These are phyloP conservation scores for Dendroctonus ponderosae DNA, from an alignment of 1,140 invertebrate species.

Conservation along the genomic window DNA sequence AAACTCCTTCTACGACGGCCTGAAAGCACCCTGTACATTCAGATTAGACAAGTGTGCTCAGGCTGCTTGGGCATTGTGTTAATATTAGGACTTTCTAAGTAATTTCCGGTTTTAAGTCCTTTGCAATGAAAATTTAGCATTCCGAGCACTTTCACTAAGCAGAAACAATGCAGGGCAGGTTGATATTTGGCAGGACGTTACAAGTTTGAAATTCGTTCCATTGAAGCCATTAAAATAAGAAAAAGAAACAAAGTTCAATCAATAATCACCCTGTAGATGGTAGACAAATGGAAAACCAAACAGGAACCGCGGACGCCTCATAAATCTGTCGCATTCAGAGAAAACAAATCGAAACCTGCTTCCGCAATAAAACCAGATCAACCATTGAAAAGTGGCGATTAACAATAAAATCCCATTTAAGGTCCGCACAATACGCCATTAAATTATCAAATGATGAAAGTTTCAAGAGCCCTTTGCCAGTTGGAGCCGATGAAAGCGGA, in stretches of 20 bases:
- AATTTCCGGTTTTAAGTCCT: too few species aligned
- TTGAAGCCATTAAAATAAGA: background rate
- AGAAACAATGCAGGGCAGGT: background rate
- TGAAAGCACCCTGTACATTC: too few species aligned
- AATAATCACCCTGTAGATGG: background rate
- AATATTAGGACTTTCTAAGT: too few species aligned
- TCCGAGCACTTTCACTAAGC: too few species aligned
- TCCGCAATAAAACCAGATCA: constrained; percentile 23
- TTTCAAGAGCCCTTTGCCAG: constrained; percentile 4
- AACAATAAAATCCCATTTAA: constrained; percentile 9
- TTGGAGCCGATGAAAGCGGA: constrained; percentile 8
- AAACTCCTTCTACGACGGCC: too few species aligned
- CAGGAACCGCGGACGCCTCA: background rate
- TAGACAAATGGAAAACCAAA: background rate
- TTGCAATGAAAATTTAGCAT: too few species aligned
- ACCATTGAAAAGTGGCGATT: constrained; percentile 6
- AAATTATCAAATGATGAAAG: constrained; percentile 1
- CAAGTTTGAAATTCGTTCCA: background rate
- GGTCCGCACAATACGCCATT: constrained; percentile 12
- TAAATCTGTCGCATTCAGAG: constrained; percentile 9
- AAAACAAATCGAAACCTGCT: background rate
- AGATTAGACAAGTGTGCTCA: too few species aligned
- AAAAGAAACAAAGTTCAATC: background rate
- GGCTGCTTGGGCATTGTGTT: too few species aligned
- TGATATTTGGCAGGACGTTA: background rate